A percentile compares a stretch with the other conserved stretches of the same genome.
Evolutionary conservation across 2,888 invertebrate species (phyloP).

Genomic region (Ornithoptera priamus): DNA sequence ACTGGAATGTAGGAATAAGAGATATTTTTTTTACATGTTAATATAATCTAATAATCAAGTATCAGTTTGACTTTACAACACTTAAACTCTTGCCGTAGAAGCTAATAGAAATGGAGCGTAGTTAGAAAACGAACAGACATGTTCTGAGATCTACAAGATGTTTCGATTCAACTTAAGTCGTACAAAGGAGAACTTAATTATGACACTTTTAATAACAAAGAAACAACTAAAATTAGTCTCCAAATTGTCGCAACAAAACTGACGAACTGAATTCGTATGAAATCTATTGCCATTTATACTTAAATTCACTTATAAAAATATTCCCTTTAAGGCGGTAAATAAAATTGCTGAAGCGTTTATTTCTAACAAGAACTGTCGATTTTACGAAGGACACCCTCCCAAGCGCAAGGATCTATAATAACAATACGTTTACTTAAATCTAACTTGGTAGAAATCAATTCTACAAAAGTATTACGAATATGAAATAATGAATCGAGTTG

Average conservation of each 20-base stretch:
- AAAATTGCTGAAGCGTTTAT: neutral
- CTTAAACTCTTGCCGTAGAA: conserved; percentile 10
- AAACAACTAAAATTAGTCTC: conserved; percentile 13
- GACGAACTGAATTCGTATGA: neutral
- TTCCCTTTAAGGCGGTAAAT: neutral
- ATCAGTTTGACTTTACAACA: conserved; percentile 13
- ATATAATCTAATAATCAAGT: conserved; percentile 21
- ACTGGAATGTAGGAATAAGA: conserved; percentile 54
- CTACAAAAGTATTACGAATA: neutral
- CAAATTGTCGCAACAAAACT: neutral
- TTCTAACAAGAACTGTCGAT: neutral
- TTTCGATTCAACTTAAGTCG: conserved; percentile 20
- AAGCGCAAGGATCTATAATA: neutral
- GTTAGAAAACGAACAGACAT: conserved; percentile 5
- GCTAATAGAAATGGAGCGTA: conserved; percentile 6
- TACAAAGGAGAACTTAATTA: conserved; percentile 2
- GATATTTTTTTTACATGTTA: conserved; percentile 30
- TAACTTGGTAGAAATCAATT: conserved; percentile 2
- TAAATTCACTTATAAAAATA: conserved; percentile 24
- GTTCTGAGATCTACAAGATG: conserved; percentile 20
- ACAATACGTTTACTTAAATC: neutral
- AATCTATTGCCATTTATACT: neutral
- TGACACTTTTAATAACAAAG: conserved; percentile 6
- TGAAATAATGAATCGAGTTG: conserved; percentile 1
- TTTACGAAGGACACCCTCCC: neutral